phyloP scores from a whole-genome alignment of 2,888 invertebrate species.

The Drosophila paranaensis region DNA sequence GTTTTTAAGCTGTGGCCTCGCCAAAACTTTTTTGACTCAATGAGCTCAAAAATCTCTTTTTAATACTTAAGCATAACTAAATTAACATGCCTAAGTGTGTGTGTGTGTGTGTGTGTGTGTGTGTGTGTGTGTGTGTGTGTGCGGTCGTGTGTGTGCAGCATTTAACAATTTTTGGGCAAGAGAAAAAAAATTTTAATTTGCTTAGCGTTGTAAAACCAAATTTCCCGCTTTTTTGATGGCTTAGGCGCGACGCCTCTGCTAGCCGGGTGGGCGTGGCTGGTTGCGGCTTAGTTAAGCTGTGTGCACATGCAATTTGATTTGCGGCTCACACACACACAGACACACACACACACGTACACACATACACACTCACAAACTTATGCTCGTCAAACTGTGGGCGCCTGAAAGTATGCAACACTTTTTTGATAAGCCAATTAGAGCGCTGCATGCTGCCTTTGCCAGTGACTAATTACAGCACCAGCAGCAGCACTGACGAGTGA shows the following conservation, averaged over 20 bases:
- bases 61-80: conserved; percentile 79
- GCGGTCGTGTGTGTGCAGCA: conserved; percentile 18
- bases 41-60: conserved; percentile 81
- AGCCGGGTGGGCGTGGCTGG: conserved; percentile 32
- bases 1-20: conserved; percentile 62
- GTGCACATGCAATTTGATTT: conserved; percentile 61
- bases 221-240: conserved; percentile 47
- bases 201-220: conserved; percentile 55
- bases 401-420: conserved; percentile 56
- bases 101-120: conserved; percentile 16
- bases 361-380: too few relatives aligned
- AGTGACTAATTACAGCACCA: conserved; percentile 5
- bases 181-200: conserved; percentile 67
- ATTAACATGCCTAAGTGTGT: conserved; percentile 64
- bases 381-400: conserved; percentile 26
- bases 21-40: conserved; percentile 72
- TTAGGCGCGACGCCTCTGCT: not conserved
- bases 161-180: conserved; percentile 39
- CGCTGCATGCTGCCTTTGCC: conserved; percentile 10
- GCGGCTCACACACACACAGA: conserved; percentile 22
- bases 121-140: not conserved
- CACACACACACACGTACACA: not conserved
- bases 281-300: conserved; percentile 53
- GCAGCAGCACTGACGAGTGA: not conserved
- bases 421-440: conserved; percentile 60